Conservation (phyloP, 2,797 vertebrate genomes). For the Masticophis lateralis region DNA sequence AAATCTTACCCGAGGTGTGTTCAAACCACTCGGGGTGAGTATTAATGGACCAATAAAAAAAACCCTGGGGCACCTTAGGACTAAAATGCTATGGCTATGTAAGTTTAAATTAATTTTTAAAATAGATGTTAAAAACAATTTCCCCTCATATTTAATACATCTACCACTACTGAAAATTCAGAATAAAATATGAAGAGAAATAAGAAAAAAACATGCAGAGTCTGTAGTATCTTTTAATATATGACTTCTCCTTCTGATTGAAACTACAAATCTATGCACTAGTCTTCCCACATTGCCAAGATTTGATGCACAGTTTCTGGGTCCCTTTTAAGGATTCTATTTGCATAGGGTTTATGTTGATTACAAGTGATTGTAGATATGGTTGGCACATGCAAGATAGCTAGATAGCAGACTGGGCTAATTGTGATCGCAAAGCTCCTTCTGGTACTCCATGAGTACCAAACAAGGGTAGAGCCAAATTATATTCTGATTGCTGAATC, state of each 20-base stretch:
- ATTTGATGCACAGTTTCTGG: not conserved
- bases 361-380: not conserved
- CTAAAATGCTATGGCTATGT: slow-evolving; percentile 66
- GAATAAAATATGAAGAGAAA: slow-evolving; percentile 45
- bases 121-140: slow-evolving; percentile 75
- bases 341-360: not conserved
- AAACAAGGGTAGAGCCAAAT: not conserved
- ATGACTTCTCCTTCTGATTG: not conserved
- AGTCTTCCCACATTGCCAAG: not conserved
- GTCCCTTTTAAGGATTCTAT: not conserved
- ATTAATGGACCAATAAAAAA: slow-evolving; percentile 80
- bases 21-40: slow-evolving; percentile 76
- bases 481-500: not conserved
- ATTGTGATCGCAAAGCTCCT: not conserved
- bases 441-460: not conserved
- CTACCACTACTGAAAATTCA: slow-evolving; percentile 53
- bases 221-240: slow-evolving; percentile 21
- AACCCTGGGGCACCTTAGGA: slow-evolving; percentile 72
- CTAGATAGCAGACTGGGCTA: not conserved
- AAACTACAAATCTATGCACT: not conserved
- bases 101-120: slow-evolving; percentile 77
- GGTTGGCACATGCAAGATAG: not conserved
- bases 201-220: slow-evolving; percentile 47
- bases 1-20: slow-evolving; percentile 77
- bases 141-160: slow-evolving; percentile 65